phyloP scores from a whole-genome alignment of 2,888 invertebrate genomes.

The Phoronis australis region DNA sequence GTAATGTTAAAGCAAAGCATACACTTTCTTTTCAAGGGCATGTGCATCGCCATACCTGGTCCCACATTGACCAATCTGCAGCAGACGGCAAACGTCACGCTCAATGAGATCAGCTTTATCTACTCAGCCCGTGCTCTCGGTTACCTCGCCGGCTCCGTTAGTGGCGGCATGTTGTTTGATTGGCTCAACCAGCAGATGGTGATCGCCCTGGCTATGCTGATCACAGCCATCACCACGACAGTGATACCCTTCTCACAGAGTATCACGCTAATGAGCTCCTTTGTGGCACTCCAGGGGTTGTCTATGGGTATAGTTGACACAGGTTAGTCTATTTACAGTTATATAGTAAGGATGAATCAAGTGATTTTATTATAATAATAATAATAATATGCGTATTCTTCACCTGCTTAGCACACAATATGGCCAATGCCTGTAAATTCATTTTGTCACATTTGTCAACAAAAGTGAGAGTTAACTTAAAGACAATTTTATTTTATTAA shows the following conservation, averaged over 20 bases:
- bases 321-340: too few relatives aligned
- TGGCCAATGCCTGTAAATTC: too few relatives aligned
- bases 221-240: conserved; percentile 37
- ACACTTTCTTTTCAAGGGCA: conserved; percentile 40
- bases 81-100: conserved; percentile 23
- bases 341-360: too few relatives aligned
- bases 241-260: conserved; percentile 36
- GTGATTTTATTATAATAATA: too few relatives aligned
- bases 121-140: conserved; percentile 40
- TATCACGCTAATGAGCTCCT: conserved; percentile 22
- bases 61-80: conserved; percentile 38
- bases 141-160: conserved; percentile 38
- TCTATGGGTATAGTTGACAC: conserved; percentile 44
- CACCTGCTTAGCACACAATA: too few relatives aligned
- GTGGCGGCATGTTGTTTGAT: conserved; percentile 26
- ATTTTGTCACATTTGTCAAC: too few relatives aligned
- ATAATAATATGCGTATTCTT: too few relatives aligned
- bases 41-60: conserved; percentile 41
- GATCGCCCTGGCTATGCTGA: conserved; percentile 35
- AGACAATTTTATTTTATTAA: too few relatives aligned
- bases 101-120: conserved; percentile 28
- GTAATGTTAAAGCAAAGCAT: too few relatives aligned
- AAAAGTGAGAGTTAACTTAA: too few relatives aligned
- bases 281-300: conserved; percentile 31
- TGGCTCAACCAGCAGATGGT: conserved; percentile 30